These are phyloP conservation scores for Chrysomela aeneicollis DNA, from an alignment of 2,888 invertebrate genomes.

Conservation along the genomic window DNA sequence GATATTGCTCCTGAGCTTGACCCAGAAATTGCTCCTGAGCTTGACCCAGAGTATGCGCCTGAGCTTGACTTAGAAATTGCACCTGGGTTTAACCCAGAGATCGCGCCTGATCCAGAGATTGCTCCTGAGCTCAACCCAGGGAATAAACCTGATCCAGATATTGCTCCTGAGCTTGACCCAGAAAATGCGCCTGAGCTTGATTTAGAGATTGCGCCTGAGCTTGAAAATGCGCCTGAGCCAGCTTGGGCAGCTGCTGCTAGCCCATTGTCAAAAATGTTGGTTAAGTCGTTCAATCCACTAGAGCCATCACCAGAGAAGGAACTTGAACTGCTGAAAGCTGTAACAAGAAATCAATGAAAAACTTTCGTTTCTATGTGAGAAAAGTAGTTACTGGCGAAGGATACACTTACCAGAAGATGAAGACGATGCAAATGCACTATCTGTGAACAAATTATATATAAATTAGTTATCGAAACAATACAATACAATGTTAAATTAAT, in stretches of 20 bases:
- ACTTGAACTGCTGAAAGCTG: conserved; percentile 43
- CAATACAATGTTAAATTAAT: no score
- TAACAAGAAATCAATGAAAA: neutral
- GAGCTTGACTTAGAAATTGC: neutral
- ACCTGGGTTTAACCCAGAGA: no score
- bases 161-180: conserved; percentile 17
- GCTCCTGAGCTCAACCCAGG: neutral
- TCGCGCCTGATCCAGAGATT: neutral
- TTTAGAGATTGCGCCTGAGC: conserved; percentile 6
- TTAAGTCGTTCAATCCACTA: conserved; percentile 11
- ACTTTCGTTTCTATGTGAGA: neutral
- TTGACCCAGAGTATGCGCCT: neutral
- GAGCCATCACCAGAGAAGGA: conserved; percentile 28
- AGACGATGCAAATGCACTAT: conserved; percentile 40
- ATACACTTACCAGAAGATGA: conserved; percentile 40
- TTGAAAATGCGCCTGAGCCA: conserved; percentile 11
- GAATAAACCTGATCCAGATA: neutral
- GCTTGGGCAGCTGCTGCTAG: conserved; percentile 11
- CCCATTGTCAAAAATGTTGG: conserved; percentile 15
- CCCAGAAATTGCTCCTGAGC: neutral
- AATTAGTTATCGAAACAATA: no score
- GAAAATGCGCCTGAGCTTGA: conserved; percentile 10
- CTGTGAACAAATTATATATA: conserved; percentile 27
- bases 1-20: conserved; percentile 1
- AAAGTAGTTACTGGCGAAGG: neutral